These are phyloP conservation scores for Ptilodon capucinus DNA, from an alignment of 2,888 invertebrate genomes.

Conservation along the genomic window DNA sequence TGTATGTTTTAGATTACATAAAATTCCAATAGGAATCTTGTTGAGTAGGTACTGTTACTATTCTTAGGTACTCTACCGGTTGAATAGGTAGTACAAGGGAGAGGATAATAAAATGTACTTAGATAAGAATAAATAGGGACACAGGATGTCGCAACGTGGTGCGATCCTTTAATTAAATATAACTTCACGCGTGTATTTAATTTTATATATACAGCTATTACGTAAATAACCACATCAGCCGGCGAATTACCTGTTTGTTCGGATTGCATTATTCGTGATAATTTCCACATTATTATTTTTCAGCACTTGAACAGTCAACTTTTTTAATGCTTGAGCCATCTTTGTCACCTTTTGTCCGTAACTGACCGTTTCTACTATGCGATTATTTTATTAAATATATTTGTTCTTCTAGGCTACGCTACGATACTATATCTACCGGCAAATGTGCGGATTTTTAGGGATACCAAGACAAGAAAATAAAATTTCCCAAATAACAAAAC, in stretches of 20 bases:
- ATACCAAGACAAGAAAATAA: background rate
- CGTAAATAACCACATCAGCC: constrained; percentile 58
- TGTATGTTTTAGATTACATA: background rate
- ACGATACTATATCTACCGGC: background rate
- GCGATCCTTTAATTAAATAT: no score
- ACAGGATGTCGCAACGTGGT: no score
- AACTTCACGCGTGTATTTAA: background rate
- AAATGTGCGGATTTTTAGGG: background rate
- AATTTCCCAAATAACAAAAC: no score
- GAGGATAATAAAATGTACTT: no score
- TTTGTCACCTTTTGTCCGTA: constrained; percentile 25
- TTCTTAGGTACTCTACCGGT: no score
- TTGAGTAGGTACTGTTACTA: no score
- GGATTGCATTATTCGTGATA: constrained; percentile 40
- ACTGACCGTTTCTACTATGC: constrained; percentile 13
- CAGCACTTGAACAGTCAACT: constrained; percentile 58
- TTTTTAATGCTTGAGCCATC: constrained; percentile 67
- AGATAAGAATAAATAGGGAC: no score
- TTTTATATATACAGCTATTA: constrained; percentile 37
- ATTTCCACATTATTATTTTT: constrained; percentile 61
- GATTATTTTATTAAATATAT: background rate
- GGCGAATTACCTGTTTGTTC: constrained; percentile 65
- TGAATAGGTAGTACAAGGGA: no score
- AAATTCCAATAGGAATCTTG: background rate
- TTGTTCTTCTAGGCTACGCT: constrained; percentile 1